Evolutionary conservation across 2,113 vertebrate species (phyloP), one percentile per base, ranked within the genome.

Genomic region (Paradoxurus hermaphroditus): DNA sequence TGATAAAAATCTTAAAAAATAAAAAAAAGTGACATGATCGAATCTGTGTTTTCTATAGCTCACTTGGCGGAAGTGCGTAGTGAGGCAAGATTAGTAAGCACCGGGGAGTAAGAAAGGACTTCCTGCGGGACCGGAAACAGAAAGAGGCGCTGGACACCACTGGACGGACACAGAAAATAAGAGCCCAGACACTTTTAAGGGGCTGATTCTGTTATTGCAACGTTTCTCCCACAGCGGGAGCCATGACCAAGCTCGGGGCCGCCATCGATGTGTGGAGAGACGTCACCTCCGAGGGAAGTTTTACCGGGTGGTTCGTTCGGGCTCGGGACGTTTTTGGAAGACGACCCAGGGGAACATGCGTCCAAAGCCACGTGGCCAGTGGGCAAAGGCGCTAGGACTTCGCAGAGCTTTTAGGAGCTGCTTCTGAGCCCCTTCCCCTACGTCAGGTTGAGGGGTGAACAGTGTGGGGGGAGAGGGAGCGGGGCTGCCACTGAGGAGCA

Each of bases 221-320:
- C 1, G 31, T 46, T 15, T 15, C 25, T 25, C 3, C n/a, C 19
- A 3, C 3, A 11, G 36, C 0, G 6, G 87, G 44, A 27, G 65
- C 78, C 7, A 6, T 2, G 1, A 2, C 10, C 3, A 23, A 18
- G 75, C 18, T 49, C 14, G 6, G 75, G 8, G 62, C 51, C 5
- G 21, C 29, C 12, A 10, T 7, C 0, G 18, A 7, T 0, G 0
- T 3, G 27, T 41, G 12, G 18, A 15, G 4, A 9, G 78, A 89
- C 10, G 21, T 6, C 8, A 1, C 0, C 0, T 5, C 12, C n/a
- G 3, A 25, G 1, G 0, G 46, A 53, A 4, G 44, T 8, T 5
- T 34, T 15, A 10, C n/a, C 3, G 0, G 4, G 1, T 4, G 10
- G 9, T 23, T 87, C 68, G 7, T 23, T 11, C 5, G 31, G 8